phyloP scores from a whole-genome alignment of 2,113 vertebrate genomes.

The Serinus canaria region DNA sequence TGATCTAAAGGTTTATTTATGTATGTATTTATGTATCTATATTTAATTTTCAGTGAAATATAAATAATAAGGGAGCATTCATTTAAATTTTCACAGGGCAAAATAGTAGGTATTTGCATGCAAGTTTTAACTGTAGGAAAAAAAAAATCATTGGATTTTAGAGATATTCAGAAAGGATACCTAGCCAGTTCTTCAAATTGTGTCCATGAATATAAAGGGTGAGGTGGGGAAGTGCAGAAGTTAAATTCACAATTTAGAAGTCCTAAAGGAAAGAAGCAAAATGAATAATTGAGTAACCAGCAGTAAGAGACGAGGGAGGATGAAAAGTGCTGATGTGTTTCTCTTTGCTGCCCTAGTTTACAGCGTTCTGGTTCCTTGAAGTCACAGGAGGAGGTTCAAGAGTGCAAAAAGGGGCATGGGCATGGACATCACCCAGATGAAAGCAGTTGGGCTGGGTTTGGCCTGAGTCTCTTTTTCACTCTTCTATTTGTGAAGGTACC shows the following conservation, averaged over 20 bases:
- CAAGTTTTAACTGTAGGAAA: neutral
- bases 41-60: neutral
- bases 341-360: neutral
- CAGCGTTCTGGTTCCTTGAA: neutral
- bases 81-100: neutral
- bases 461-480: neutral
- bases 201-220: neutral
- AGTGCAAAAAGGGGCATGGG: neutral
- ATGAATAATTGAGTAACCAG: neutral
- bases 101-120: neutral
- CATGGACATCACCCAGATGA: rapidly evolving
- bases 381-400: neutral
- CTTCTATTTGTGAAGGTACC: neutral
- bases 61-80: neutral
- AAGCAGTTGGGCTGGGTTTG: rapidly evolving
- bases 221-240: neutral
- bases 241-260: neutral
- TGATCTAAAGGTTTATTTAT: neutral
- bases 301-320: neutral
- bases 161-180: neutral
- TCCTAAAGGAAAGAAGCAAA: neutral
- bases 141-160: neutral
- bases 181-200: rapidly evolving
- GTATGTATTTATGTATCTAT: neutral
- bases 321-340: neutral